Base-by-base conservation (phyloP, 2,888 invertebrate species). In the Ephialtes manifestator region DNA sequence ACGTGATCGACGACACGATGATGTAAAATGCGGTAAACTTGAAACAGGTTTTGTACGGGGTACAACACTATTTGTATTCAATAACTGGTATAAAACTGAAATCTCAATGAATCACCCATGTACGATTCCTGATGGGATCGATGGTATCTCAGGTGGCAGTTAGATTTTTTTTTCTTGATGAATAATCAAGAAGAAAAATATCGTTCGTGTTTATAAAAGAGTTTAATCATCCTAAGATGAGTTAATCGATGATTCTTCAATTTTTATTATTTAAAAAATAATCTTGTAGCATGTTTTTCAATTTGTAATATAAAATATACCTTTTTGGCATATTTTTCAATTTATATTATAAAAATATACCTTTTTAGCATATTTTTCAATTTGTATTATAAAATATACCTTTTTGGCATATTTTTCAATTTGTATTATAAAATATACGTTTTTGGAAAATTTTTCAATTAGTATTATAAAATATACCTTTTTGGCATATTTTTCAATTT, bases 21-120 rank as follows among this genome's bases (percentile, higher is more conserved):
- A 85, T 79, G 81, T 65, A 75, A 65, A 71, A 85, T 82, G 82
- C 75, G 81, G 85, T 58, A 85, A 85, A 85, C 75, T 79, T 79
- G 71, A 82, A 85, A 85, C 82, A 75, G 85, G 82, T 85, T 82
- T 77, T 82, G 51, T 51, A 71, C 78, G 79, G 82, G 81, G 81
- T 63, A 60, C 48, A 39, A 31, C 60, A 39, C 11, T 55, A 15
- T 43, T 24, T 46, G 20, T 82, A 53, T 65, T 58, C 68, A 48
- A 79, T 51, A 85, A 81, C 78, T 75, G 55, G 79, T 60, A 79
- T 82, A 70, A 55, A 81, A 82, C 51, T 65, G 75, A 81, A 81
- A 71, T 75, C 28, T 75, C 55, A 65, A 81, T 81, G 81, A 85
- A 76, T 82, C 75, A 76, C 18, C 68, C 18, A 13, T 15, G 70